A percentile compares a stretch with the other conserved stretches of the same genome.
Evolutionary conservation across 2,797 vertebrate genomes (phyloP).

Genomic region (Sarcoramphus papa): DNA sequence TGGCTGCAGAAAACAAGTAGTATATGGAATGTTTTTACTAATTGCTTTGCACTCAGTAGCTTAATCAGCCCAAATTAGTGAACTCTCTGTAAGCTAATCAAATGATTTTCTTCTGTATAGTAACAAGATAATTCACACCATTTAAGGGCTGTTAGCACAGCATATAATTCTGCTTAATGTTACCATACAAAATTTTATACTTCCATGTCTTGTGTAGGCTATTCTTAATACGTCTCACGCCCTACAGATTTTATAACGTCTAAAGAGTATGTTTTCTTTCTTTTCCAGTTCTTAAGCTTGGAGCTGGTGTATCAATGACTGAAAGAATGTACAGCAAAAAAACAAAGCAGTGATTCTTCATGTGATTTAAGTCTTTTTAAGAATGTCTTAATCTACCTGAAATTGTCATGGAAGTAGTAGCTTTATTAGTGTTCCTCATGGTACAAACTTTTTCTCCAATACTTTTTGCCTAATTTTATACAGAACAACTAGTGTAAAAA

Average conservation of each 20-base stretch:
- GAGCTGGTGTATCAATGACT: background rate
- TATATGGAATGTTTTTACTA: background rate
- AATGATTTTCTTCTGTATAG: background rate
- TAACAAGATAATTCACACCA: background rate
- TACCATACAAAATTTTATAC: background rate
- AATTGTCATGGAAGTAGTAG: background rate
- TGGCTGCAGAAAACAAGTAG: background rate
- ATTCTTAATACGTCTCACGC: background rate
- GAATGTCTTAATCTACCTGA: background rate
- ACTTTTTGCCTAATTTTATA: background rate
- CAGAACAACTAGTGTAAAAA: background rate
- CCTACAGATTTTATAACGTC: background rate
- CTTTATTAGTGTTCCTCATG: background rate
- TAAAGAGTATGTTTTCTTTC: background rate
- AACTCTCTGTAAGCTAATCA: background rate
- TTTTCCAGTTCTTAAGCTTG: background rate
- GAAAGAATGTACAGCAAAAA: background rate
- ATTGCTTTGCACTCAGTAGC: background rate
- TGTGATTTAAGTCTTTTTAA: background rate
- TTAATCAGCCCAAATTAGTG: conserved; percentile 25
- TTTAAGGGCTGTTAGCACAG: background rate
- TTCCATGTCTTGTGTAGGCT: background rate
- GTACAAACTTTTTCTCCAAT: background rate
- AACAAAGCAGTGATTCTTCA: background rate
- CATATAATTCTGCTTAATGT: background rate